A percentile compares a stretch with the other conserved stretches of the same genome.
Evolutionary conservation across 2,888 invertebrate genomes (phyloP).

Genomic region (Calameuta filiformis): DNA sequence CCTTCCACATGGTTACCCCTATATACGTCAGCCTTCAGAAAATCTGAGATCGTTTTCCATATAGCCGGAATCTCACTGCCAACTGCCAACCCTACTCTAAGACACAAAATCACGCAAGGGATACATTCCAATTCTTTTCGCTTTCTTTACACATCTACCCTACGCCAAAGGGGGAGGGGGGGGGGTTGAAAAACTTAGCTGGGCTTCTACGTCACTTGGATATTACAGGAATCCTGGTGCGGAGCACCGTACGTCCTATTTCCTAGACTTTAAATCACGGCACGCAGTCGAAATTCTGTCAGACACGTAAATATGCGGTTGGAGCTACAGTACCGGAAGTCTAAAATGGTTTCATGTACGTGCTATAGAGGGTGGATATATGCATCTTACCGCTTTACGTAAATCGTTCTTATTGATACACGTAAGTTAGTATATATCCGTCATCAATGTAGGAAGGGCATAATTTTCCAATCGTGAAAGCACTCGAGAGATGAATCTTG

Average conservation of each 20-base stretch:
- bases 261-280: neutral
- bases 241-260: neutral
- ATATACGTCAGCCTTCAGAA: neutral
- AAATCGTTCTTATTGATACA: neutral
- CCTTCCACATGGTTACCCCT: neutral
- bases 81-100: neutral
- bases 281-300: neutral
- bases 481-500: neutral
- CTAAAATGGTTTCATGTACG: neutral
- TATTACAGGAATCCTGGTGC: neutral
- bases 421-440: neutral
- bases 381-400: neutral
- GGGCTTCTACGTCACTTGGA: neutral
- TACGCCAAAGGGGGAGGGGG: neutral
- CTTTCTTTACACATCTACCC: neutral
- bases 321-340: neutral
- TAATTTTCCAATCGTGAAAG: neutral
- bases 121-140: neutral
- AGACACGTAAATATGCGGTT: neutral
- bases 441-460: neutral
- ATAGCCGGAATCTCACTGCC: neutral
- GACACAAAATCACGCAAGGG: neutral
- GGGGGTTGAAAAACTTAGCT: neutral
- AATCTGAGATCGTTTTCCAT: neutral
- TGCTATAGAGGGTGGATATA: neutral